These are phyloP conservation scores for Drosophila eohydei DNA, from an alignment of 2,888 invertebrate genomes.

Conservation along the genomic window DNA sequence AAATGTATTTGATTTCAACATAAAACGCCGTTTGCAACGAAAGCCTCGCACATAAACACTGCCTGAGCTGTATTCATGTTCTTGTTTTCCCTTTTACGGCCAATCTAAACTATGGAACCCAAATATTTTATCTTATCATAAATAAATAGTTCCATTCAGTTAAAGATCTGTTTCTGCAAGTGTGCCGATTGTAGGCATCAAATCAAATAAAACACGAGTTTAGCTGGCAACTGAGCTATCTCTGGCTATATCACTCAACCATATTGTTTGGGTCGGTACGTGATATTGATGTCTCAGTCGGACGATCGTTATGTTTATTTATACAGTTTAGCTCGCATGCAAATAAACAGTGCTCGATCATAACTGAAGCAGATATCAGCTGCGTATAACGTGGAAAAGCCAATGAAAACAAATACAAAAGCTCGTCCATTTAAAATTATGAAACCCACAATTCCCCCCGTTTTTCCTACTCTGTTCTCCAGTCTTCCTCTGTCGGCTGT, in stretches of 20 bases:
- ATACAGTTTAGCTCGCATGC: slow-evolving; percentile 44
- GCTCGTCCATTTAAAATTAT: slow-evolving; percentile 62
- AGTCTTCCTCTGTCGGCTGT: slow-evolving; percentile 23
- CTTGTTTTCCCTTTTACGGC: too few species aligned
- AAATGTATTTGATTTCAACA: slow-evolving; percentile 3
- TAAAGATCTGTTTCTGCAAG: neutral
- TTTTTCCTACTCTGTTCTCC: neutral
- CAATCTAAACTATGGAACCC: neutral
- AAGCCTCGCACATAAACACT: neutral
- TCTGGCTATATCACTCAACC: neutral
- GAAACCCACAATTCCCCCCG: slow-evolving; percentile 31
- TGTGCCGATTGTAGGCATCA: slow-evolving; percentile 8
- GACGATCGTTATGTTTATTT: slow-evolving; percentile 53
- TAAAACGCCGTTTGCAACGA: neutral
- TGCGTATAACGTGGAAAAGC: slow-evolving; percentile 49
- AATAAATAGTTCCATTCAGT: neutral
- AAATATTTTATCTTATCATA: neutral
- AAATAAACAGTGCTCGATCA: slow-evolving; percentile 49
- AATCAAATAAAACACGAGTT: slow-evolving; percentile 1
- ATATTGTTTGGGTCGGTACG: slow-evolving; percentile 7
- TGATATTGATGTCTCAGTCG: slow-evolving; percentile 32
- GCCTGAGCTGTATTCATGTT: neutral
- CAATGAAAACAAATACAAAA: slow-evolving; percentile 59
- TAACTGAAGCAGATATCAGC: slow-evolving; percentile 54
- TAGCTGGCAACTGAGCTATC: slow-evolving; percentile 4